Base-by-base conservation (phyloP, 2,888 invertebrate species). In the Polydrusus cervinus region DNA sequence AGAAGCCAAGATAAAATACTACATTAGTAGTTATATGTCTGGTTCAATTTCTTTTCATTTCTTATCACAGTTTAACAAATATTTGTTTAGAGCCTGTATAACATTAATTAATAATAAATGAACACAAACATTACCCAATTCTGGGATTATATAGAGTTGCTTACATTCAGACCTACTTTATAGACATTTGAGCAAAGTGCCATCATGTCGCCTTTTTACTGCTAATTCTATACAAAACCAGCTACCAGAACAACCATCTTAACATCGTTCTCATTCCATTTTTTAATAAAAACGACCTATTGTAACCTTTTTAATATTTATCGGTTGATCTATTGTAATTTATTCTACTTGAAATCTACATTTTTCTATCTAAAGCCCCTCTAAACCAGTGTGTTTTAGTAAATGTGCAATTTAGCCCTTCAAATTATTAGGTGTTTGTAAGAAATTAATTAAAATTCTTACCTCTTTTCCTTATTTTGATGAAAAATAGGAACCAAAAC, bases 291-390 rank as follows among this genome's bases (percentile, higher is more conserved):
- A 57, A 38, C 34, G 57, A 57, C 57, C 38, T 14, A 57, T 16
- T 14, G 34, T 57, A 57, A 57, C 57, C 57, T 57, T 57, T 57
- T 38, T 16, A 38, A 38, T 57, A 57, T 57, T 57, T 57, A 57
- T 57, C 57, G 16, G 5, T 38, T 57, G 34, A 57, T 38, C 57
- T 57, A 55, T 5, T 11, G 8, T 57, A 57, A 57, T 57, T 57
- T 57, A 57, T 34, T 57, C 57, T 38, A 57, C 57, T 38, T 57
- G 16, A 57, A 38, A 1, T 5, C 9, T 53, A 38, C 38, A 16
- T 57, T 57, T 20, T 30, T 38, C 16, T 38, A 57, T 57, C 38
- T 13, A 57, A 57, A 57, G 38, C 16, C 16, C 25, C 38, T 57
- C 57, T 57, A 57, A 57, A 57, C 57, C 57, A 57, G 1, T 53